Conservation (phyloP, 2,113 vertebrate species). For the Syngnathoides biaculeatus region DNA sequence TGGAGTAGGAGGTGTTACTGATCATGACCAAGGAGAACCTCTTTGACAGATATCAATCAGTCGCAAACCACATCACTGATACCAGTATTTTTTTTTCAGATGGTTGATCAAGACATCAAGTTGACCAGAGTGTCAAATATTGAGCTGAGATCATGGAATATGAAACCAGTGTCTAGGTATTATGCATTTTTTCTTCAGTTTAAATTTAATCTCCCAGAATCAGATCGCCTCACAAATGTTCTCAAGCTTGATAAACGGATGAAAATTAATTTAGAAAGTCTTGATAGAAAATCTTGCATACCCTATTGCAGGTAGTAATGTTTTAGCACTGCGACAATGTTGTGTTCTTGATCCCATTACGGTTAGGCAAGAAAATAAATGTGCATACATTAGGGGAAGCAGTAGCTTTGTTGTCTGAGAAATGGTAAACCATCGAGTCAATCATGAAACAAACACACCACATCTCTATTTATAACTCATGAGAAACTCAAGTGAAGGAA, state of each 20-base stretch:
- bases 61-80: too few species aligned
- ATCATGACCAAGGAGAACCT: too few species aligned
- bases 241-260: not conserved
- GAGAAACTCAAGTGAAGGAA: not conserved
- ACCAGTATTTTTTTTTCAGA: too few species aligned
- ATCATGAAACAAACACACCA: not conserved
- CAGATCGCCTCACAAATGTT: not conserved
- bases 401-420: not conserved
- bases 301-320: not conserved
- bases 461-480: constrained; percentile 1
- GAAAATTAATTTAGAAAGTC: not conserved
- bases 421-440: not conserved
- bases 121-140: too few species aligned
- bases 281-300: not conserved
- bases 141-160: too few species aligned
- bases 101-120: too few species aligned
- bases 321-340: not conserved
- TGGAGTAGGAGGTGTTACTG: too few species aligned
- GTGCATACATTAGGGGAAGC: not conserved
- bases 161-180: too few species aligned
- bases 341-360: not conserved
- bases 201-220: not conserved
- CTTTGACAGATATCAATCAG: too few species aligned
- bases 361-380: not conserved
- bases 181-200: not conserved